Base-by-base conservation (phyloP, 2,797 vertebrate species). In the Malurus splendens region DNA sequence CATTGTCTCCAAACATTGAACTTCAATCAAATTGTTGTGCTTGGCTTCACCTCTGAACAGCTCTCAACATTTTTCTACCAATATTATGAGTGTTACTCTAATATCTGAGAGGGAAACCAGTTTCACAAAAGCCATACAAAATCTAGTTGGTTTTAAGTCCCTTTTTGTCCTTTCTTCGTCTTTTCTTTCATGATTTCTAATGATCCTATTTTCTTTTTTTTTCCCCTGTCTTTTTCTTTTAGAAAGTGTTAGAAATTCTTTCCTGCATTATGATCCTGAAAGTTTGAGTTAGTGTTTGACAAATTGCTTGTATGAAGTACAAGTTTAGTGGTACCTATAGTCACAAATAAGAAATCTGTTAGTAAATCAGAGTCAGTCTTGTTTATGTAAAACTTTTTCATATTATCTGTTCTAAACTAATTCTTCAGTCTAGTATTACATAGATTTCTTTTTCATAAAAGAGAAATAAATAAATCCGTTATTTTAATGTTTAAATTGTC, bases 171-270 rank as follows among this genome's bases (percentile, higher is more conserved):
- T 28, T 71, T 42, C 23, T 64, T n/a, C 38, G 4, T 50, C 4
- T 45, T 77, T 74, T 66, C 12, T 78, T 86, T 55, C 50, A 17
- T 68, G 10, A n/a, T 4, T 64, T 57, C 14, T 73, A 79, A 28
- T 23, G 19, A 6, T 3, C 3, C 2, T 41, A 10, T 24, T 65
- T 48, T 11, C 4, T 30, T 36, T 5, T 7, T 5, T 18, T 12
- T 18, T 6, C 0, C 4, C 9, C 0, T 0, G 8, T 7, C 24
- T 25, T n/a, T 57, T 45, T 13, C 4, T 33, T 27, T 51, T 9
- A 50, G 20, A 33, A 64, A 64, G 6, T 19, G 3, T 23, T 33
- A 62, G 22, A 79, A 76, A 33, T 45, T 47, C 1, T 60, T 80
- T 45, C 27, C 18, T 67, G 18, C 18, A 20, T n/a, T 56, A 25